A percentile compares a stretch with the other conserved stretches of the same genome.
Evolutionary conservation across 2,113 vertebrate species (phyloP).

Genomic region (Furnarius figulus): DNA sequence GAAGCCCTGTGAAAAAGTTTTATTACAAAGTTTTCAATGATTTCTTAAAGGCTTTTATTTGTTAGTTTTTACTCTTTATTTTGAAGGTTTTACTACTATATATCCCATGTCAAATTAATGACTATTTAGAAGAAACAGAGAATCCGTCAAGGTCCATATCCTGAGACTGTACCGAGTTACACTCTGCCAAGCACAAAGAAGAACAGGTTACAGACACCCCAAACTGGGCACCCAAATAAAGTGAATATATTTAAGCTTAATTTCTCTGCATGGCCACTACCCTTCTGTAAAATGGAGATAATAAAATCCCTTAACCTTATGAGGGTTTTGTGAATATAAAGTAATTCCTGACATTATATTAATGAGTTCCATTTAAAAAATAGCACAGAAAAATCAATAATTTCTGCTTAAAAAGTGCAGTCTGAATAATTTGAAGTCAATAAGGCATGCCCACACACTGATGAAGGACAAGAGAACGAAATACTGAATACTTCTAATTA

Average conservation of each 20-base stretch:
- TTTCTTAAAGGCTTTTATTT: background rate
- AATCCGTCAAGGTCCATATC: background rate
- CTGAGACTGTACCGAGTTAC: background rate
- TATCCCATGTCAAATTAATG: background rate
- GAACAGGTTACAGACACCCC: background rate
- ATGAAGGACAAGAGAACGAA: background rate
- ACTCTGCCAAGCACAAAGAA: background rate
- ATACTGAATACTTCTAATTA: background rate
- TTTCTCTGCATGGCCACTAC: background rate
- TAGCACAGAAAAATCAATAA: constrained; percentile 24
- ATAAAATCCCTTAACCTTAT: constrained; percentile 24
- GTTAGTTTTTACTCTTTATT: background rate
- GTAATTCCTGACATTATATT: background rate
- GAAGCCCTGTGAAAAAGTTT: background rate
- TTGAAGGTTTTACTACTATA: background rate
- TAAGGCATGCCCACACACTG: background rate
- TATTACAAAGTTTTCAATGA: background rate
- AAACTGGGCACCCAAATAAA: background rate
- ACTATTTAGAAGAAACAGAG: background rate
- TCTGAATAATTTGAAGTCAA: constrained; percentile 20
- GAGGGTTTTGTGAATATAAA: constrained; percentile 2
- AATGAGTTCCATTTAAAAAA: constrained; percentile 43
- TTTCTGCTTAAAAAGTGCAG: background rate
- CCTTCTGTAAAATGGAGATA: background rate
- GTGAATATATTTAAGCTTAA: background rate